These are phyloP conservation scores for Manduca sexta DNA, from an alignment of 1,140 invertebrate species.

Conservation along the genomic window DNA sequence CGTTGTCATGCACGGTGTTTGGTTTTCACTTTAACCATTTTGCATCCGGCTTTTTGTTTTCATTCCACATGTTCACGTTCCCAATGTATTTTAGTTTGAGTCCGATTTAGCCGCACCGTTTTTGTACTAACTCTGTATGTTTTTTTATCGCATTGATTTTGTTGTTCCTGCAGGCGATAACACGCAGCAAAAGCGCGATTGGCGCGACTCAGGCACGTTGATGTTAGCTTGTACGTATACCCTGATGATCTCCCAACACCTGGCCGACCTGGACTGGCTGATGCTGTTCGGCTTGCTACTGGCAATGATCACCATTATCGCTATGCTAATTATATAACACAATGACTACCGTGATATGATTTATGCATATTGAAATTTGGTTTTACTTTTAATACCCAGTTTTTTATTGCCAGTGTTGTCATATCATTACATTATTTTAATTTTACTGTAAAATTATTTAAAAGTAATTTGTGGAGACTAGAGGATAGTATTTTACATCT, in stretches of 20 bases:
- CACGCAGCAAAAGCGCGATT: slow-evolving; percentile 67
- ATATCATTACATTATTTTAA: no score
- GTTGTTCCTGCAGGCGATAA: slow-evolving; percentile 58
- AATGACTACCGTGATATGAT: neutral
- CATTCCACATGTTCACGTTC: slow-evolving; percentile 25
- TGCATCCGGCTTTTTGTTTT: slow-evolving; percentile 51
- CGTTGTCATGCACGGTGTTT: slow-evolving; percentile 66
- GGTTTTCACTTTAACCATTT: slow-evolving; percentile 64
- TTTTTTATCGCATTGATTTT: slow-evolving; percentile 43
- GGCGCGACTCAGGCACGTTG: slow-evolving; percentile 74
- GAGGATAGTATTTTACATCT: no score
- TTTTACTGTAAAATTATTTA: no score
- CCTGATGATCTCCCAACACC: slow-evolving; percentile 77
- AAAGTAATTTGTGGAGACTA: no score
- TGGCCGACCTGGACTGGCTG: slow-evolving; percentile 78
- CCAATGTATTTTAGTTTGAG: slow-evolving; percentile 5
- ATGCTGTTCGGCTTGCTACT: slow-evolving; percentile 79
- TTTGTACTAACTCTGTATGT: slow-evolving; percentile 28
- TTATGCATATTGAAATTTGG: no score
- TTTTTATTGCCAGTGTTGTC: no score
- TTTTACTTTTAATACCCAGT: no score
- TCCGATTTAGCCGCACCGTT: slow-evolving; percentile 12
- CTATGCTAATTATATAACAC: slow-evolving; percentile 73
- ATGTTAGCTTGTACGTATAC: slow-evolving; percentile 79
- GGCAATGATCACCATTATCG: slow-evolving; percentile 79